Evolutionary conservation across 2,888 invertebrate species (phyloP).

Genomic region (Stenolophus ochropezus): DNA sequence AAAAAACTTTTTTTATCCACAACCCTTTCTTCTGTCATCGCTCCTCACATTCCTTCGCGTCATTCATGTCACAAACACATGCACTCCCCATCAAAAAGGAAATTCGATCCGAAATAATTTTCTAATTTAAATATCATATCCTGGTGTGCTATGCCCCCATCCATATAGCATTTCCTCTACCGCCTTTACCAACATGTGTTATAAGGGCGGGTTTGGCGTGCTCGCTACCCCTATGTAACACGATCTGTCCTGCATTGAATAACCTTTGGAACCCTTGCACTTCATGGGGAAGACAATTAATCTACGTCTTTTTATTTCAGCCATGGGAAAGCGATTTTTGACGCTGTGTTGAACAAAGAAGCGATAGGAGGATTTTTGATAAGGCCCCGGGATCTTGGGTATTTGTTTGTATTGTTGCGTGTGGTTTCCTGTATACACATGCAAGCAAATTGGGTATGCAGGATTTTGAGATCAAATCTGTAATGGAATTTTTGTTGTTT

Average conservation of each 20-base stretch:
- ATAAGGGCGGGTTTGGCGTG: neutral
- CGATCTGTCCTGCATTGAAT: conserved; percentile 63
- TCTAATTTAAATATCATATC: conserved; percentile 64
- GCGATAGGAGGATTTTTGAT: conserved; percentile 35
- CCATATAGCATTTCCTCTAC: conserved; percentile 2
- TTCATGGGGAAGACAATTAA: conserved; percentile 58
- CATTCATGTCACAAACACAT: conserved; percentile 45
- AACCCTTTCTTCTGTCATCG: conserved; percentile 37
- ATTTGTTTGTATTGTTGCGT: conserved; percentile 44
- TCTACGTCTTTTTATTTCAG: conserved; percentile 58
- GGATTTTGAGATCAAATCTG: neutral
- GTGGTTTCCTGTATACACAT: conserved; percentile 30
- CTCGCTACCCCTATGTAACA: conserved; percentile 63
- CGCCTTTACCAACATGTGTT: neutral
- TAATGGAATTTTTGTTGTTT: neutral
- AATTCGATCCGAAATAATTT: conserved; percentile 63
- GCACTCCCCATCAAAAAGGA: conserved; percentile 55
- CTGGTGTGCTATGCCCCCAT: conserved; percentile 50
- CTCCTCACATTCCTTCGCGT: conserved; percentile 49
- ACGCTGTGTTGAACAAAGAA: conserved; percentile 34
- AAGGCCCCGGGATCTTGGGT: conserved; percentile 13
- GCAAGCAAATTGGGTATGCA: neutral
- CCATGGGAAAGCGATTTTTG: conserved; percentile 60
- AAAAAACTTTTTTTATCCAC: conserved; percentile 14
- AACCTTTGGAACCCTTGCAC: conserved; percentile 65